phyloP scores from a whole-genome alignment of 2,888 invertebrate species.

The Drosophila sordidula region DNA sequence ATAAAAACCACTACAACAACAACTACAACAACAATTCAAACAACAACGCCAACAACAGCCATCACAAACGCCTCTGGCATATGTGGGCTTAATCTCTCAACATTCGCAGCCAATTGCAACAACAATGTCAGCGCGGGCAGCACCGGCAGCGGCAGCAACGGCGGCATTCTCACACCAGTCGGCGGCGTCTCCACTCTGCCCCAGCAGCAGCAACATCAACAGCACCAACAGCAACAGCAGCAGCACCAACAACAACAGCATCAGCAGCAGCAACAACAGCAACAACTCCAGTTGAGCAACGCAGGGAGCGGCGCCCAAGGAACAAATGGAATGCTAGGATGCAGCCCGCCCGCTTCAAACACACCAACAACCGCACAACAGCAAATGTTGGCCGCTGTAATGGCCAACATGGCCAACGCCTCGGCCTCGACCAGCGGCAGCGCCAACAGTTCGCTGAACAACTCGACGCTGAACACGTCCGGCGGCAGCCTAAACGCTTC shows the following conservation, averaged over 20 bases:
- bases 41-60: conserved; percentile 69
- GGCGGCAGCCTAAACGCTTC: conserved; percentile 73
- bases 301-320: conserved; percentile 54
- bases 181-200: conserved; percentile 47
- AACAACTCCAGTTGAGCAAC: conserved; percentile 40
- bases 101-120: conserved; percentile 81
- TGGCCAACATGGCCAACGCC: conserved; percentile 79
- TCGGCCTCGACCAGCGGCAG: conserved; percentile 82
- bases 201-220: conserved; percentile 36
- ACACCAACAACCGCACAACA: conserved; percentile 68
- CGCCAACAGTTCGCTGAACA: conserved; percentile 69
- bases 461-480: conserved; percentile 63
- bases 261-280: conserved; percentile 17
- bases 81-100: conserved; percentile 83
- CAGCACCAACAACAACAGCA: conserved; percentile 36
- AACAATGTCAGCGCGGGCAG: conserved; percentile 47
- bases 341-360: conserved; percentile 60
- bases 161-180: conserved; percentile 33
- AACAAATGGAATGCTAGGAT: conserved; percentile 62
- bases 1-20: conserved; percentile 51
- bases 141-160: conserved; percentile 39
- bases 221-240: conserved; percentile 34
- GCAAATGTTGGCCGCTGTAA: conserved; percentile 82
- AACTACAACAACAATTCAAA: conserved; percentile 74
- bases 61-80: conserved; percentile 82